Evolutionary conservation across 2,888 invertebrate genomes (phyloP).

Genomic region (Ceriagrion tenellum): DNA sequence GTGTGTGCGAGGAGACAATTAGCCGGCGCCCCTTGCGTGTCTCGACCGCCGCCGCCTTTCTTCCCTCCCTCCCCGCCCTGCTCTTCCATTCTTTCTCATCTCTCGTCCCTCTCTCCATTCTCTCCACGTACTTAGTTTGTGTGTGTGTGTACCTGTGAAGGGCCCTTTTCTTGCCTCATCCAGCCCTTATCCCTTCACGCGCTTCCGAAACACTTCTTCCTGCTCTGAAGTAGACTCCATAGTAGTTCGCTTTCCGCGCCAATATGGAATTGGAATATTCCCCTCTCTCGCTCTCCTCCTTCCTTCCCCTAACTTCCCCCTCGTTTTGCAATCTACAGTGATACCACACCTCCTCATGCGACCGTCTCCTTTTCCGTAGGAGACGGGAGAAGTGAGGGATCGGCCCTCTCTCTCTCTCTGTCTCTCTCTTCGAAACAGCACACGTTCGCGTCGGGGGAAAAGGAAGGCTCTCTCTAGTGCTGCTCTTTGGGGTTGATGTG

Average conservation of each 20-base stretch:
- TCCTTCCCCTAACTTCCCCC: background rate
- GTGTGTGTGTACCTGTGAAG: background rate
- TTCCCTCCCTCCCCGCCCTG: background rate
- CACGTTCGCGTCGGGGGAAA: background rate
- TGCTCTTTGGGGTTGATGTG: too few species aligned
- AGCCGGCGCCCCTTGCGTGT: conserved; percentile 55
- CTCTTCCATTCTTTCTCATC: background rate
- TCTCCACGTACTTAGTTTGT: background rate
- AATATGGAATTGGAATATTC: background rate
- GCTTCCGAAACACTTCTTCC: background rate
- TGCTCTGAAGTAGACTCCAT: background rate
- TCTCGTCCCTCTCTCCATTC: conserved; percentile 13
- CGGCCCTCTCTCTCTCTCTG: background rate
- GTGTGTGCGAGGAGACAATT: conserved; percentile 40
- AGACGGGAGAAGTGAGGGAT: background rate
- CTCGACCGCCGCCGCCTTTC: background rate
- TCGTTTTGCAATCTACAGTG: background rate
- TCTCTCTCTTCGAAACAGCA: background rate
- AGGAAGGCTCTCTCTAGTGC: background rate
- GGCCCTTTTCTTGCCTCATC: background rate
- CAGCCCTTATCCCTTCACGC: background rate
- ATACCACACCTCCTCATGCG: background rate
- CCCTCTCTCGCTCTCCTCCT: background rate
- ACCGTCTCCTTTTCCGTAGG: background rate
- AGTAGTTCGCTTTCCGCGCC: background rate